Percentiles rank a stretch among this genome's conserved stretches.
phyloP scores from a whole-genome alignment of 2,113 vertebrate species.

The Bothrops jararaca region DNA sequence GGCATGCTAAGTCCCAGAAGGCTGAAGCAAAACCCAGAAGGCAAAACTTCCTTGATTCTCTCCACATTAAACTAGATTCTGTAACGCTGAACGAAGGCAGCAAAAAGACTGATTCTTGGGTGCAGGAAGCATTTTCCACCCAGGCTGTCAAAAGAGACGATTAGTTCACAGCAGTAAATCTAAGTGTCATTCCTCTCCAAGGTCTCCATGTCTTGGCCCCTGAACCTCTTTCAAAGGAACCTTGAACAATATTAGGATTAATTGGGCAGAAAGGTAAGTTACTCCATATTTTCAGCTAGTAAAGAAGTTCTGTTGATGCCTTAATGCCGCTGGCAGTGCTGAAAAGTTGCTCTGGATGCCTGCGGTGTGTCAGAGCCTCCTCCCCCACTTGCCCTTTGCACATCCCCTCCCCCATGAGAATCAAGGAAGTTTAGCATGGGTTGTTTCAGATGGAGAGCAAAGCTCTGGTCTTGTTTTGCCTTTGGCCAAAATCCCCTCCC shows the following conservation, averaged over 20 bases:
- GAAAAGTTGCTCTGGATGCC: constrained; percentile 61
- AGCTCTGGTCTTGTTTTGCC: not conserved
- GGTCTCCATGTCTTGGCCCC: constrained; percentile 57
- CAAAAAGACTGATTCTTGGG: constrained; percentile 11
- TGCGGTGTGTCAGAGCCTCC: not conserved
- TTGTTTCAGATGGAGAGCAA: constrained; percentile 31
- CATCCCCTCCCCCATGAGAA: constrained; percentile 42
- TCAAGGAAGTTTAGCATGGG: constrained; percentile 64
- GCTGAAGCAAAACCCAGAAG: constrained; percentile 34
- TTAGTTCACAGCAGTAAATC: constrained; percentile 52
- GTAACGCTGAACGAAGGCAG: constrained; percentile 18
- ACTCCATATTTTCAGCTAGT: constrained; percentile 59
- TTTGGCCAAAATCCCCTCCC: not conserved
- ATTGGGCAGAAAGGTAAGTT: constrained; percentile 68
- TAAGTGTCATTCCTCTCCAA: constrained; percentile 62
- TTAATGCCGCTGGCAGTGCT: constrained; percentile 57
- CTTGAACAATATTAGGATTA: constrained; percentile 69
- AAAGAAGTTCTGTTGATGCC: constrained; percentile 55
- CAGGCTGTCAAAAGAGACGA: constrained; percentile 32
- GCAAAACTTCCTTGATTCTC: constrained; percentile 66
- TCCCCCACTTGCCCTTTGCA: not conserved
- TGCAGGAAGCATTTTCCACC: constrained; percentile 30
- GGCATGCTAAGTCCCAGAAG: not conserved
- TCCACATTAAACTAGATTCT: constrained; percentile 23
- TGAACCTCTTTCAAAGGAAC: constrained; percentile 63